Conservation (phyloP, 1,140 invertebrate species). For the Centruroides sculpturatus region DNA sequence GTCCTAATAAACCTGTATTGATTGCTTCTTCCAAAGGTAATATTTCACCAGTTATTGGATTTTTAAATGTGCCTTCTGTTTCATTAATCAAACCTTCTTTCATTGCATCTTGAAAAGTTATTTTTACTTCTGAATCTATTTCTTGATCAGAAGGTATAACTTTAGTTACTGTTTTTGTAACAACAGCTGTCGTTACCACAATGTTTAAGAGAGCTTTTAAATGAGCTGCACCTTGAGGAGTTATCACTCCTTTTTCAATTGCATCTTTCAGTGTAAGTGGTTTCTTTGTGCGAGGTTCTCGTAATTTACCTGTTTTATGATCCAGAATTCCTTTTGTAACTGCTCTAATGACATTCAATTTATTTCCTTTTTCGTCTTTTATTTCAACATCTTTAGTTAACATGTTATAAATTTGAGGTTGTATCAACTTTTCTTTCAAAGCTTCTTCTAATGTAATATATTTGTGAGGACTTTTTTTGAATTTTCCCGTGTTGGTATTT, state of each 20-base stretch:
- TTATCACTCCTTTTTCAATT: conserved; percentile 64
- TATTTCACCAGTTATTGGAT: conserved; percentile 54
- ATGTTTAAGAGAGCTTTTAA: conserved; percentile 68
- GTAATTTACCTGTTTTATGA: conserved; percentile 66
- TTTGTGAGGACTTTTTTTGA: conserved; percentile 55
- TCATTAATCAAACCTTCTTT: conserved; percentile 65
- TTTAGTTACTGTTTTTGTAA: conserved; percentile 59
- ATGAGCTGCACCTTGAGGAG: conserved; percentile 66
- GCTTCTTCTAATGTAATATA: conserved; percentile 50
- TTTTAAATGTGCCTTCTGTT: conserved; percentile 55
- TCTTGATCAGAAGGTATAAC: conserved; percentile 44
- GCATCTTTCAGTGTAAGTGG: conserved; percentile 69
- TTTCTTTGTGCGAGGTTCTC: conserved; percentile 58
- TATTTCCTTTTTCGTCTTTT: conserved; percentile 44
- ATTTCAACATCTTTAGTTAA: conserved; percentile 66
- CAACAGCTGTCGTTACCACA: conserved; percentile 65
- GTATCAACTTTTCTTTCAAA: conserved; percentile 29
- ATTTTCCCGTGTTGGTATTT: conserved; percentile 52
- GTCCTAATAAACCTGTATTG: conserved; percentile 27
- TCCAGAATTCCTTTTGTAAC: conserved; percentile 68
- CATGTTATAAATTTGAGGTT: conserved; percentile 67
- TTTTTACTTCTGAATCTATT: conserved; percentile 35
- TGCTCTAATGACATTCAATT: conserved; percentile 68
- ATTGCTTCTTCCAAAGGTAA: conserved; percentile 71
- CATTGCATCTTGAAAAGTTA: conserved; percentile 61